Percentiles rank a stretch among this genome's conserved stretches.
These are phyloP conservation scores for Calyptomena viridis DNA, from an alignment of 2,113 vertebrate species.

Conservation along the genomic window DNA sequence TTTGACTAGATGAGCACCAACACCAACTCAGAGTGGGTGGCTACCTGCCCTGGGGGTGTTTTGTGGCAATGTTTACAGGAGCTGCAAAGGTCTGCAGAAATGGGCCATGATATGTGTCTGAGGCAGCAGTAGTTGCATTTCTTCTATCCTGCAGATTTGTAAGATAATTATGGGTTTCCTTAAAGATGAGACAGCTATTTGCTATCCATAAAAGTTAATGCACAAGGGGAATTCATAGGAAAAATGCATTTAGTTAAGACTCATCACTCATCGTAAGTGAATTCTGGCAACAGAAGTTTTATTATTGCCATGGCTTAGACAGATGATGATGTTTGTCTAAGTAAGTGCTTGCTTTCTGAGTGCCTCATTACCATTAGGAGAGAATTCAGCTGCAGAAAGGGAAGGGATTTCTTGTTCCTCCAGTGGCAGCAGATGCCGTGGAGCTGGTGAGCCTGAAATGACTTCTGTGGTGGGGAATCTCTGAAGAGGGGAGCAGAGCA, in stretches of 20 bases:
- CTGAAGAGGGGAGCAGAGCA: not conserved
- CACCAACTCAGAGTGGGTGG: not conserved
- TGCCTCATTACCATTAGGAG: constrained; percentile 59
- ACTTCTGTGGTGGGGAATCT: not conserved
- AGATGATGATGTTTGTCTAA: constrained; percentile 62
- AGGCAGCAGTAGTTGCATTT: not conserved
- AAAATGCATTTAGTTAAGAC: constrained; percentile 51
- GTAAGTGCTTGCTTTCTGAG: constrained; percentile 51
- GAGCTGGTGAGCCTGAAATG: not conserved
- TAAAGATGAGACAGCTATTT: constrained; percentile 17
- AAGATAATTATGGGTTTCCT: constrained; percentile 17
- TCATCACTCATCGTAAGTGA: constrained; percentile 52
- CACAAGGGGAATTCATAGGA: constrained; percentile 24
- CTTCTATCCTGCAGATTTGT: not conserved
- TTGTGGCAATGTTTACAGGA: not conserved
- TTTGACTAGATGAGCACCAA: not conserved
- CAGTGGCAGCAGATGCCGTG: not conserved
- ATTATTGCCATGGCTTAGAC: constrained; percentile 55
- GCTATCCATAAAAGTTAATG: constrained; percentile 37
- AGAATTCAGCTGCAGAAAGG: constrained; percentile 13
- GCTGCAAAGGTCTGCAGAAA: not conserved
- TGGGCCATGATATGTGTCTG: not conserved
- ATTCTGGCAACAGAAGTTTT: constrained; percentile 58
- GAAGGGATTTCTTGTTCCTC: not conserved
- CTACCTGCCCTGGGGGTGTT: not conserved